phyloP scores from a whole-genome alignment of 2,113 vertebrate species.

The Cochlearius cochlearius region DNA sequence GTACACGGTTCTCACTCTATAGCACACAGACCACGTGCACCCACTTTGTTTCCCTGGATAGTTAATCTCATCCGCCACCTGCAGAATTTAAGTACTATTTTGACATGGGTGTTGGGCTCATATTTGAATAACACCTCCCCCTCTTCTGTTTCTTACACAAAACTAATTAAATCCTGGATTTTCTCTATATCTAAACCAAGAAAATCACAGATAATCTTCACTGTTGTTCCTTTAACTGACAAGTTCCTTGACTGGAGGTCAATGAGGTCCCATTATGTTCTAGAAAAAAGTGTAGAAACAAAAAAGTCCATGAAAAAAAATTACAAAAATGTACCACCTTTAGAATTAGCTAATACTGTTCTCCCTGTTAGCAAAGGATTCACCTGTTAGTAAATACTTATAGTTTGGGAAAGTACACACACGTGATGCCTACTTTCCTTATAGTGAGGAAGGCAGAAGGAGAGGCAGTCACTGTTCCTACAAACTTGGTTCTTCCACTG shows the following conservation, averaged over 20 bases:
- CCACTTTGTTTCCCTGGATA: neutral
- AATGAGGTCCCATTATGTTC: neutral
- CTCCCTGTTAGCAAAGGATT: neutral
- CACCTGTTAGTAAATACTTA: neutral
- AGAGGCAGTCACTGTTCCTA: neutral
- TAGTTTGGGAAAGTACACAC: neutral
- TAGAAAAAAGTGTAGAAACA: neutral
- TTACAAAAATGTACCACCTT: neutral
- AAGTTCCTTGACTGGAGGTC: neutral
- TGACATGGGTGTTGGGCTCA: neutral
- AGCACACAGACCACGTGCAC: rapidly evolving
- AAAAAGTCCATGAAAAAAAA: neutral
- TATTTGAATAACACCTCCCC: neutral
- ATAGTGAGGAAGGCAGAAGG: neutral
- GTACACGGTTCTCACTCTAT: neutral
- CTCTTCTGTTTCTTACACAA: neutral
- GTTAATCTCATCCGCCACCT: neutral
- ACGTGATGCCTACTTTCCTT: neutral
- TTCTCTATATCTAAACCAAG: neutral
- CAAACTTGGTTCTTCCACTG: neutral
- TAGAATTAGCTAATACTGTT: neutral
- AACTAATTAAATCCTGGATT: neutral
- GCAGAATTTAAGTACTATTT: neutral
- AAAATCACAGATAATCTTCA: neutral
- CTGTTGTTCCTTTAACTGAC: neutral